These are phyloP conservation scores for Eudyptes chrysolophus DNA, from an alignment of 2,113 vertebrate genomes.

Conservation along the genomic window DNA sequence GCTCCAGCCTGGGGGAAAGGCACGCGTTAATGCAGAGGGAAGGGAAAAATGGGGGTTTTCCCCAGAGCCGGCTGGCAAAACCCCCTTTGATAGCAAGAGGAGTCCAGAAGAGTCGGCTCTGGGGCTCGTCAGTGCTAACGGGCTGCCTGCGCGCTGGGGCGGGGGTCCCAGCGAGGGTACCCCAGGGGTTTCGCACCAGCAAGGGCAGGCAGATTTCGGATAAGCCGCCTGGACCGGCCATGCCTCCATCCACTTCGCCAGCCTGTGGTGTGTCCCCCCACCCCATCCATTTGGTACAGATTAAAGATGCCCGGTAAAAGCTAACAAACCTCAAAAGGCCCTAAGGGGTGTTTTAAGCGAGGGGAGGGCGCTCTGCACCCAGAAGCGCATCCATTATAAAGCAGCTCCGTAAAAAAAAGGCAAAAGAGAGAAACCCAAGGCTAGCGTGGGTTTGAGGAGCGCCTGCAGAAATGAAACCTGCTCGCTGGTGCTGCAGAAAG, in stretches of 20 bases:
- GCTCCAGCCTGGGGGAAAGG: not conserved
- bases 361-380: not conserved
- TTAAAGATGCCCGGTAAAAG: not conserved
- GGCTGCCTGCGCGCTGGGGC: not conserved
- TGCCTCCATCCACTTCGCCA: not conserved
- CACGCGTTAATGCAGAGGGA: not conserved
- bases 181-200: not conserved
- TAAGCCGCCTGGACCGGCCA: not conserved
- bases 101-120: accelerated
- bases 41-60: not conserved
- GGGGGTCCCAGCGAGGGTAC: too few species aligned
- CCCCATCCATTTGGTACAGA: not conserved
- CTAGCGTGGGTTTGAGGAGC: not conserved
- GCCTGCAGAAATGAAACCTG: not conserved
- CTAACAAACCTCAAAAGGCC: not conserved
- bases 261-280: not conserved
- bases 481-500: accelerated
- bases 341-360: not conserved
- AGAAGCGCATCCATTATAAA: not conserved
- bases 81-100: accelerated
- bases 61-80: not conserved
- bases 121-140: not conserved
- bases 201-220: not conserved
- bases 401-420: not conserved
- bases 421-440: not conserved